Percentiles rank a stretch among this genome's conserved stretches.
Conservation (phyloP, 2,113 vertebrate genomes). For the Cricetomys ansorgei region DNA sequence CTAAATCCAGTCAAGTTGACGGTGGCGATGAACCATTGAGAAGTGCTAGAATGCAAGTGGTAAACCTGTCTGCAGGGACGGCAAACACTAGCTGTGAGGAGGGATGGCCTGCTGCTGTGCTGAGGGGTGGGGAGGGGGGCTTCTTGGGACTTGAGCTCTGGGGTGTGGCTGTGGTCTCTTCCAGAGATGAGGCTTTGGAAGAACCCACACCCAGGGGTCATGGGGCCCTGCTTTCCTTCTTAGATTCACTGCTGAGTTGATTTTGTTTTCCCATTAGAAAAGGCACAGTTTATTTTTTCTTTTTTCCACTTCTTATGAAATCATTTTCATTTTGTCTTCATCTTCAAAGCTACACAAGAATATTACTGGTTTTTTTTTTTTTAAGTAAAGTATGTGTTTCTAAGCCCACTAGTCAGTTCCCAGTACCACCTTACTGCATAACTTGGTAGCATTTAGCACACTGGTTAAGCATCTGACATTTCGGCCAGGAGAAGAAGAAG, state of each 20-base stretch:
- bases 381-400: not conserved
- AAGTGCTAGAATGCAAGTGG: not conserved
- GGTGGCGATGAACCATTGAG: too few relatives aligned
- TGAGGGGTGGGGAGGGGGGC: not conserved
- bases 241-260: not conserved
- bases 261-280: conserved; percentile 45
- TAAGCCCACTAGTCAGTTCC: not conserved
- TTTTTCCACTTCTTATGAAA: not conserved
- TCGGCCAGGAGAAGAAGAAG: not conserved
- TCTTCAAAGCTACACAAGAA: not conserved
- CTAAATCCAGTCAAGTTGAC: not conserved
- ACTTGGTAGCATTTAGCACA: not conserved
- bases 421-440: not conserved
- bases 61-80: not conserved
- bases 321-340: conserved; percentile 32
- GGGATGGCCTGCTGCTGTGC: not conserved
- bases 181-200: not conserved
- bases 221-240: not conserved
- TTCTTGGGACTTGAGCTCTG: not conserved
- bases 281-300: conserved; percentile 4
- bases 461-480: not conserved
- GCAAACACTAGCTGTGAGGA: not conserved
- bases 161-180: not conserved
- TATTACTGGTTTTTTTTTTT: not conserved
- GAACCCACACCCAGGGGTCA: not conserved